These are phyloP conservation scores for Lycophotia porphyrea DNA, from an alignment of 2,888 invertebrate species.

Conservation along the genomic window DNA sequence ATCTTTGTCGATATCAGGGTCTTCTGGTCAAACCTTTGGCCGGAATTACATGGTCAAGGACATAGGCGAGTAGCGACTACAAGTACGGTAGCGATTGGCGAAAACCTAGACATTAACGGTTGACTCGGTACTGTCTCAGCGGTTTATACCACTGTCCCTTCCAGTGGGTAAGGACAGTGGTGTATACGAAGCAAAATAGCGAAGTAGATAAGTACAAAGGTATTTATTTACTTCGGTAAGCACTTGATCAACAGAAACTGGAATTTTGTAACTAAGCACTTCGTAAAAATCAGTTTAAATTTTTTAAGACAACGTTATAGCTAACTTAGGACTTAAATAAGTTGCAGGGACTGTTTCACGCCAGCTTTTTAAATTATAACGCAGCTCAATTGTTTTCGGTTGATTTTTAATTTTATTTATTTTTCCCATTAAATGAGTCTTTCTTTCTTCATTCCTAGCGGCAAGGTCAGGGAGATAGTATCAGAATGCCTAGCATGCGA, in stretches of 20 bases:
- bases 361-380: not conserved
- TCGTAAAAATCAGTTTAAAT: not conserved
- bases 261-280: not conserved
- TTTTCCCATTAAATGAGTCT: not conserved
- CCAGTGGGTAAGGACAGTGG: too few relatives aligned
- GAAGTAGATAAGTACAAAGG: too few relatives aligned
- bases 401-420: not conserved
- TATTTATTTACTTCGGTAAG: too few relatives aligned
- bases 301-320: not conserved
- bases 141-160: too few relatives aligned
- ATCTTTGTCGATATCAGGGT: too few relatives aligned
- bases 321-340: not conserved
- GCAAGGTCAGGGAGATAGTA: constrained; percentile 70
- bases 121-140: too few relatives aligned
- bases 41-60: too few relatives aligned
- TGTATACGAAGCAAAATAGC: too few relatives aligned
- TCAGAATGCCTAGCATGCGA: constrained; percentile 70
- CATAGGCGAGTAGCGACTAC: too few relatives aligned
- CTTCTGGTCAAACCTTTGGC: too few relatives aligned
- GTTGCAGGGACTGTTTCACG: not conserved
- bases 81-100: too few relatives aligned
- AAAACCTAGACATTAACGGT: not conserved
- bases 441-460: constrained; percentile 58
- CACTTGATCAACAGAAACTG: not conserved
- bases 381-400: not conserved